phyloP scores from a whole-genome alignment of 2,113 vertebrate species.

The Bagarius yarrelli region DNA sequence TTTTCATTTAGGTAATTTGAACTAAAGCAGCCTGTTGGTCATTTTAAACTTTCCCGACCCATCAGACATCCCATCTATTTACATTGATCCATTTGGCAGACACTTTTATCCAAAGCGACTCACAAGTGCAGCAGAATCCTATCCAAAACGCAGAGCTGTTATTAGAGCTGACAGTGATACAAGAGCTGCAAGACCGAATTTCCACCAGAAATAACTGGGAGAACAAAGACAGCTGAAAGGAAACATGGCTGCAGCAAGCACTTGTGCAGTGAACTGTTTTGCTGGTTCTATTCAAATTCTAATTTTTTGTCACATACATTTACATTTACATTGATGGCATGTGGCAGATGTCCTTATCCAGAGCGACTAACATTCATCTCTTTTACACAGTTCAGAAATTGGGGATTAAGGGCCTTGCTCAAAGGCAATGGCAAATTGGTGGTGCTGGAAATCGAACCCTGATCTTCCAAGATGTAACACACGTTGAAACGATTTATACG shows the following conservation, averaged over 20 bases:
- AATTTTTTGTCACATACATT: no score
- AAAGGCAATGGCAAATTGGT: no score
- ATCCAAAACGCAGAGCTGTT: conserved; percentile 2
- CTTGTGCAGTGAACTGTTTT: not conserved
- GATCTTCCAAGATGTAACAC: no score
- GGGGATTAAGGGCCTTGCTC: no score
- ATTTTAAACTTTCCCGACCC: not conserved
- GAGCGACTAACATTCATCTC: no score
- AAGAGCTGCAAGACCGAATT: conserved; percentile 19
- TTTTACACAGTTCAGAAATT: no score
- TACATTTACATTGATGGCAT: no score
- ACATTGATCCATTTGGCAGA: conserved; percentile 28
- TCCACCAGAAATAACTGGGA: not conserved
- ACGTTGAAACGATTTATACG: no score
- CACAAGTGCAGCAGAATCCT: not conserved
- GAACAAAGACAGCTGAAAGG: not conserved
- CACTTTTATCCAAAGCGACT: conserved; percentile 12
- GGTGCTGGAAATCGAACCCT: no score
- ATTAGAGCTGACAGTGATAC: conserved; percentile 33
- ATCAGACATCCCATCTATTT: conserved; percentile 6
- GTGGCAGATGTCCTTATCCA: no score
- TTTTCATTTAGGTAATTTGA: conserved; percentile 1
- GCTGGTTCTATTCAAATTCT: no score
- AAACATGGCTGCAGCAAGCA: not conserved
- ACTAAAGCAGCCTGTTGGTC: not conserved